Percentiles rank a stretch among this genome's conserved stretches.
phyloP scores from a whole-genome alignment of 2,113 vertebrate genomes.

The Cyanocitta stelleri region DNA sequence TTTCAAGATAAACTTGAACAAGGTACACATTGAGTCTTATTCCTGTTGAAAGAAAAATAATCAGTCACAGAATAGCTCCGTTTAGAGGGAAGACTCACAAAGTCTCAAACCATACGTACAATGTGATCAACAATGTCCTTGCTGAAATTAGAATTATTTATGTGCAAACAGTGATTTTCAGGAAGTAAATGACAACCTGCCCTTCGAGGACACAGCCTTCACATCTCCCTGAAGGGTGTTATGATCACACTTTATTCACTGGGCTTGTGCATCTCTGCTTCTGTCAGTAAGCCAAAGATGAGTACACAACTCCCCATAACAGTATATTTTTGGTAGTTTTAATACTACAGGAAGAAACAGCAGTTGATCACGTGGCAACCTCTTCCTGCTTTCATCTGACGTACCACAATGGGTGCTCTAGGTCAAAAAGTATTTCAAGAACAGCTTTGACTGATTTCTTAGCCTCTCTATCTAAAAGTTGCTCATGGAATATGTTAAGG shows the following conservation, averaged over 20 bases:
- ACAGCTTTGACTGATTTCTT: neutral
- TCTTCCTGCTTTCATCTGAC: neutral
- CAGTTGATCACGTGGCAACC: neutral
- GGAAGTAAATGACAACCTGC: neutral
- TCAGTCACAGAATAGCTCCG: neutral
- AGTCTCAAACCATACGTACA: neutral
- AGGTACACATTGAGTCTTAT: neutral
- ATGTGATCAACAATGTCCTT: neutral
- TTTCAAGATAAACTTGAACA: neutral
- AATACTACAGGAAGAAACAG: neutral
- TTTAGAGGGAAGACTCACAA: neutral
- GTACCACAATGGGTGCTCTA: neutral
- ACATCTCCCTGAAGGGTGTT: neutral
- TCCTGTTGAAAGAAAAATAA: neutral
- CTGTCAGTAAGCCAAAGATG: neutral
- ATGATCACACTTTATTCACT: neutral
- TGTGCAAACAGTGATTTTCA: neutral
- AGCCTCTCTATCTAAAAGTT: neutral
- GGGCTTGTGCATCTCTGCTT: neutral
- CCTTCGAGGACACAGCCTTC: neutral
- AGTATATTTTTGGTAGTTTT: neutral
- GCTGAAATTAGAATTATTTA: neutral
- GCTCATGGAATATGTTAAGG: neutral
- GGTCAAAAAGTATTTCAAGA: neutral
- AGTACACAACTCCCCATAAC: rapidly evolving